Percentiles rank a stretch among this genome's conserved stretches.
phyloP scores from a whole-genome alignment of 1,140 invertebrate species.

The Drosophila pachea region DNA sequence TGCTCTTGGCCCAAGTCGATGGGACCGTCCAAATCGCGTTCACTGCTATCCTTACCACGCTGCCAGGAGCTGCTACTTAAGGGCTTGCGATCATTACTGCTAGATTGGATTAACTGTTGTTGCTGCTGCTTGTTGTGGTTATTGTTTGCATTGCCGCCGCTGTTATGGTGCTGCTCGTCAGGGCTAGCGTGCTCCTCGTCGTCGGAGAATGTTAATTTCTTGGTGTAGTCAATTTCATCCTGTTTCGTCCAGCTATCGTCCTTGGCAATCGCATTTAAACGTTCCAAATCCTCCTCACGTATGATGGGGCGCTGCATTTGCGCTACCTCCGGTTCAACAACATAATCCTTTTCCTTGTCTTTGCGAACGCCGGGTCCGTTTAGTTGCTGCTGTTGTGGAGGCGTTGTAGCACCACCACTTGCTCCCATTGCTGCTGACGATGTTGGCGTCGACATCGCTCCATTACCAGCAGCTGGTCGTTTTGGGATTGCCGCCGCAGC shows the following conservation, averaged over 20 bases:
- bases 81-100: slow-evolving; percentile 51
- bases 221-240: slow-evolving; percentile 96
- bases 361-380: slow-evolving; percentile 51
- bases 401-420: slow-evolving; percentile 42
- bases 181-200: slow-evolving; percentile 84
- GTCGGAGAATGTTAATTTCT: slow-evolving; percentile 96
- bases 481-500: slow-evolving; percentile 69
- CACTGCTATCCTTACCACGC: slow-evolving; percentile 74
- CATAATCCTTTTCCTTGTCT: slow-evolving; percentile 70
- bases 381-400: slow-evolving; percentile 49
- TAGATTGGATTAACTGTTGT: slow-evolving; percentile 30
- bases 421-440: slow-evolving; percentile 35
- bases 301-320: slow-evolving; percentile 88
- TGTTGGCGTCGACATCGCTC: slow-evolving; percentile 26
- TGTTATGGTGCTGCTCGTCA: slow-evolving; percentile 72
- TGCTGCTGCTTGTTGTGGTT: slow-evolving; percentile 34
- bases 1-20: slow-evolving; percentile 48
- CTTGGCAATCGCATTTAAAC: slow-evolving; percentile 93
- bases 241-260: slow-evolving; percentile 94
- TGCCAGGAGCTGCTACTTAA: slow-evolving; percentile 55
- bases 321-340: slow-evolving; percentile 75
- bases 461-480: slow-evolving; percentile 36
- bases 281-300: slow-evolving; percentile 93
- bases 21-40: slow-evolving; percentile 74
- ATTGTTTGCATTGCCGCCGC: slow-evolving; percentile 12